Conservation (phyloP, 2,888 invertebrate species). For the Erannis defoliaria region DNA sequence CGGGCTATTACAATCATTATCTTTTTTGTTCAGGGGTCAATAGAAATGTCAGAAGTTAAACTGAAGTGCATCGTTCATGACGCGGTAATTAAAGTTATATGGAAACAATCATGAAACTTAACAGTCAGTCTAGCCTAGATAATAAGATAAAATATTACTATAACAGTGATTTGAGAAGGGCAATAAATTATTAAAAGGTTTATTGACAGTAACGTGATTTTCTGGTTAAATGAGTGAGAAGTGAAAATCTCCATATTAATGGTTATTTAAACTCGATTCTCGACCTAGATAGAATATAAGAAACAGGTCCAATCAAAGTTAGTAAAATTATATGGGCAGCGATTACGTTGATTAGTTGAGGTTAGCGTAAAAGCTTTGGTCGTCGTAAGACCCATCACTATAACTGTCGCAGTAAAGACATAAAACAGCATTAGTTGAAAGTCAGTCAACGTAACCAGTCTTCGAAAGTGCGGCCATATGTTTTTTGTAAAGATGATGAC, state of each 20-base stretch:
- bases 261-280: slow-evolving; percentile 10
- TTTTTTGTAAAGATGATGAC: slow-evolving; percentile 15
- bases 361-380: slow-evolving; percentile 11
- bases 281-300: slow-evolving; percentile 16
- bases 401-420: slow-evolving; percentile 23
- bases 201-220: slow-evolving; percentile 36
- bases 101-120: background rate
- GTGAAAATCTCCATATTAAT: slow-evolving; percentile 13
- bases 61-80: background rate
- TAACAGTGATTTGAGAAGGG: background rate
- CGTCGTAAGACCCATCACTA: slow-evolving; percentile 15
- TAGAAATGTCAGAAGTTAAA: background rate
- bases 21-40: background rate
- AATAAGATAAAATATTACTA: background rate
- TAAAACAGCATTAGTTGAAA: slow-evolving; percentile 23
- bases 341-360: slow-evolving; percentile 21
- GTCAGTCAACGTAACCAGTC: slow-evolving; percentile 12
- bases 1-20: background rate
- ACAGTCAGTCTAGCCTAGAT: background rate
- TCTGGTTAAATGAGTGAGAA: slow-evolving; percentile 21
- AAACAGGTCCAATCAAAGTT: slow-evolving; percentile 24
- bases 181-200: slow-evolving; percentile 33
- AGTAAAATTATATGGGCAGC: slow-evolving; percentile 13
- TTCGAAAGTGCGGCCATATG: slow-evolving; percentile 22
- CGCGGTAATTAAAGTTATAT: background rate